Percentiles rank a stretch among this genome's conserved stretches.
Conservation (phyloP, 2,113 vertebrate species). For the Ranitomeya variabilis region DNA sequence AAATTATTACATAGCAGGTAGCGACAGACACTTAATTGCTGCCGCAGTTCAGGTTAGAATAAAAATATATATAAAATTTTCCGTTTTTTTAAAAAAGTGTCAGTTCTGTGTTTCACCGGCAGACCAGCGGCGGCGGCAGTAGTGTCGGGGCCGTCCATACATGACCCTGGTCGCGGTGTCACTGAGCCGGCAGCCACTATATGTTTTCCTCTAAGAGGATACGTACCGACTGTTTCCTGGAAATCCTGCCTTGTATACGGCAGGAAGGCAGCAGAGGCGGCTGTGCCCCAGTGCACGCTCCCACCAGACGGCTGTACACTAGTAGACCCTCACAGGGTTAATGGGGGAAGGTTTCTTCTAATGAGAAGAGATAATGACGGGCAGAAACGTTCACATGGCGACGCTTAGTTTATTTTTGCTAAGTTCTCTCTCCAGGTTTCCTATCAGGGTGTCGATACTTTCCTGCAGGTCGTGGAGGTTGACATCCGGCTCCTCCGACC, state of each 20-base stretch:
- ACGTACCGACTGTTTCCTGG: slow-evolving; percentile 55
- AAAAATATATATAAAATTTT: slow-evolving; percentile 7
- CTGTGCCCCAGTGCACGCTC: background rate
- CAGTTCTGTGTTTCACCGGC: slow-evolving; percentile 53
- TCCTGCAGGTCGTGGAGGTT: slow-evolving; percentile 96
- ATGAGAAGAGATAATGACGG: slow-evolving; percentile 72
- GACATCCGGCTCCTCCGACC: slow-evolving; percentile 77
- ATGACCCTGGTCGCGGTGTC: slow-evolving; percentile 59
- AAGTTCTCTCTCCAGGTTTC: slow-evolving; percentile 95
- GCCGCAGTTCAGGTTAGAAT: background rate
- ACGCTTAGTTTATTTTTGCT: slow-evolving; percentile 93
- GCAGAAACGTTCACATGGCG: slow-evolving; percentile 72
- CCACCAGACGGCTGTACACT: slow-evolving; percentile 34
- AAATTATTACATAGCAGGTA: background rate
- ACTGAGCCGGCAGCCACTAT: slow-evolving; percentile 60
- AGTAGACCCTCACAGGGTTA: slow-evolving; percentile 72
- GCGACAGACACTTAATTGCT: background rate
- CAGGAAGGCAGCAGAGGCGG: background rate
- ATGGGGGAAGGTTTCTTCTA: slow-evolving; percentile 74
- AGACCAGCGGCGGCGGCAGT: slow-evolving; percentile 28
- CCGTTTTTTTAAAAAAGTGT: slow-evolving; percentile 57
- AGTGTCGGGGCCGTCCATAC: slow-evolving; percentile 55
- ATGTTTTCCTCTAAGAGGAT: slow-evolving; percentile 61
- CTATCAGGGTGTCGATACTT: slow-evolving; percentile 94
- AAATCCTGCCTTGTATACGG: background rate